Evolutionary conservation across 2,113 vertebrate species (phyloP).

Genomic region (Poeciliopsis prolifica): DNA sequence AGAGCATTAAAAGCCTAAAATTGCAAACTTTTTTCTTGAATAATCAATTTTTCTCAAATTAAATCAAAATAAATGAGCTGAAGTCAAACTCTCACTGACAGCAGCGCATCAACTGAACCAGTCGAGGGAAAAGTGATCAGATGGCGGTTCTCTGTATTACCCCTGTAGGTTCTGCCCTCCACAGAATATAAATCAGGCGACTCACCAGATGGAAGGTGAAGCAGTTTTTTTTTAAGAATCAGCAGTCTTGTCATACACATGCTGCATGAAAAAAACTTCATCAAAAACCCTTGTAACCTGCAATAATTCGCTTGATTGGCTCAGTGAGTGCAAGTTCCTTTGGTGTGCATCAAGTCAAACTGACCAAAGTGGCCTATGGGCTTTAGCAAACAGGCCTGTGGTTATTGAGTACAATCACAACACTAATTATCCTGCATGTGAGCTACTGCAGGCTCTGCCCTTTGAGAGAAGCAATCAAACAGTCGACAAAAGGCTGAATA

Average conservation of each 20-base stretch:
- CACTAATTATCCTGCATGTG: conserved; percentile 76
- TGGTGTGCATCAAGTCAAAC: conserved; percentile 67
- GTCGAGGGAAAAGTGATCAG: conserved; percentile 31
- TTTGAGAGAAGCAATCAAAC: conserved; percentile 80
- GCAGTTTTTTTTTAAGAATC: conserved; percentile 64
- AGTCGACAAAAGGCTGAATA: conserved; percentile 77
- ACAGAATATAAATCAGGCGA: conserved; percentile 44
- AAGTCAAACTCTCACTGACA: conserved; percentile 39
- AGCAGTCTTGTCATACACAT: conserved; percentile 71
- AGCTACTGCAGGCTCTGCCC: conserved; percentile 75
- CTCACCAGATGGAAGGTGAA: conserved; percentile 62
- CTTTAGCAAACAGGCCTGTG: conserved; percentile 56
- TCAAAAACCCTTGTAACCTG: conserved; percentile 69
- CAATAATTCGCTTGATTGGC: conserved; percentile 74
- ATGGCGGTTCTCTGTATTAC: conserved; percentile 34
- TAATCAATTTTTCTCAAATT: conserved; percentile 32
- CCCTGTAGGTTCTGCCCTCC: conserved; percentile 37
- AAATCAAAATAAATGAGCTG: conserved; percentile 18
- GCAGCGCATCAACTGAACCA: conserved; percentile 38
- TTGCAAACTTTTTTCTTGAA: conserved; percentile 4
- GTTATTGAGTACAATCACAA: conserved; percentile 72
- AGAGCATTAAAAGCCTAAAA: conserved; percentile 20
- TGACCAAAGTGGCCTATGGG: conserved; percentile 68
- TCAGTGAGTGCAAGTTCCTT: conserved; percentile 55
- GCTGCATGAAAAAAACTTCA: conserved; percentile 67